Conservation (phyloP, 2,888 invertebrate genomes). For the Balanococcus diminutus region DNA sequence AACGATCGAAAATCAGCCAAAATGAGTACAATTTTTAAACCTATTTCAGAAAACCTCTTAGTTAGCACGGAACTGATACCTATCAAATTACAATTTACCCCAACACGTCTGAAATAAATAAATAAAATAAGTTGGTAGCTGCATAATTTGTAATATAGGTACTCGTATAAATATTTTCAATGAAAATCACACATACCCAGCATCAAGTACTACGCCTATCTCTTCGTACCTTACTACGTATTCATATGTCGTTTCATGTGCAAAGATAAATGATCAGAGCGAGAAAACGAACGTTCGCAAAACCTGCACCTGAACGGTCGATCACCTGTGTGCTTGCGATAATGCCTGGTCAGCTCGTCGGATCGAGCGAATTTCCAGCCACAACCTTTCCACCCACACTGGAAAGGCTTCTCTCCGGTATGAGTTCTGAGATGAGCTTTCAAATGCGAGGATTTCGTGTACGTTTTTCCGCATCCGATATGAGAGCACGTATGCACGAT, state of each 20-base stretch:
- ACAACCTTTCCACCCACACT: conserved; percentile 68
- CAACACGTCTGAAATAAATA: no score
- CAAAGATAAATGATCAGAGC: conserved; percentile 70
- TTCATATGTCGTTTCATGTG: conserved; percentile 69
- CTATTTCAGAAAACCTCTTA: no score
- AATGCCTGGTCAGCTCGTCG: conserved; percentile 69
- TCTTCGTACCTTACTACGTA: neutral
- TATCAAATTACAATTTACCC: no score
- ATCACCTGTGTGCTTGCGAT: conserved; percentile 67
- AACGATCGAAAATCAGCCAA: no score
- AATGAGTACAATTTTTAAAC: no score
- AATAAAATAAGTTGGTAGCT: no score
- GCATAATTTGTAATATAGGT: no score
- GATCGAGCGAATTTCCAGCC: conserved; percentile 69
- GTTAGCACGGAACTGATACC: no score
- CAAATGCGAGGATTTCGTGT: conserved; percentile 69
- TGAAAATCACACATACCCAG: neutral
- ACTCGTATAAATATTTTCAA: neutral
- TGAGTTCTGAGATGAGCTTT: conserved; percentile 69
- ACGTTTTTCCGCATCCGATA: conserved; percentile 68
- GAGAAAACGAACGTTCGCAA: conserved; percentile 70
- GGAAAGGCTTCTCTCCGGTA: conserved; percentile 71
- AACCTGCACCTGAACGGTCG: conserved; percentile 70
- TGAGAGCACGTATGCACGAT: conserved; percentile 65
- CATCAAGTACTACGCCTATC: neutral